Percentiles rank a stretch among this genome's conserved stretches.
These are phyloP conservation scores for Catalaphyllia jardinei DNA, from an alignment of 64 coral and sea anemone species.

Conservation along the genomic window DNA sequence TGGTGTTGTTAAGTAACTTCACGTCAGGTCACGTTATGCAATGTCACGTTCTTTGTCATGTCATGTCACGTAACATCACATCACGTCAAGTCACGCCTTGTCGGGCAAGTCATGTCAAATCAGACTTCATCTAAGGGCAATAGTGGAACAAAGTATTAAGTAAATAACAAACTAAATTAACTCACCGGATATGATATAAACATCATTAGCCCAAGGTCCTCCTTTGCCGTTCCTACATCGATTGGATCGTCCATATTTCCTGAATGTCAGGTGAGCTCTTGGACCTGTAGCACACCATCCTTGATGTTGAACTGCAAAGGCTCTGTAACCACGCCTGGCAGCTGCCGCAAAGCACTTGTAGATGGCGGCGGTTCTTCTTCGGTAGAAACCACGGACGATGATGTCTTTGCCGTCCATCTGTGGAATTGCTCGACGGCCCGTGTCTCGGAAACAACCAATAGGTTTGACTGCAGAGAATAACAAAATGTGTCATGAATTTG, in stretches of 20 bases:
- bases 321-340: not conserved
- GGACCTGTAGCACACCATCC: conserved; percentile 60
- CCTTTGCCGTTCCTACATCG: conserved; percentile 72
- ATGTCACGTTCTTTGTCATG: not conserved
- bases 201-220: conserved; percentile 68
- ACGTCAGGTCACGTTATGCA: not conserved
- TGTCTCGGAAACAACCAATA: conserved; percentile 40
- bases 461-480: not conserved
- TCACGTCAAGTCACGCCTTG: not conserved
- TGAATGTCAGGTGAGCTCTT: conserved; percentile 47
- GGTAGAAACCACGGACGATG: conserved; percentile 25
- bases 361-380: conserved; percentile 36
- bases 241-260: conserved; percentile 56
- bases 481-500: not conserved
- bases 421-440: conserved; percentile 8
- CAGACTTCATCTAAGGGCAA: not conserved
- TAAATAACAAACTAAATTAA: not conserved
- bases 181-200: conserved; percentile 57
- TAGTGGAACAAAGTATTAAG: not conserved
- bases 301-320: conserved; percentile 32
- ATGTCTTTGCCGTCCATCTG: conserved; percentile 31
- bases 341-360: not conserved
- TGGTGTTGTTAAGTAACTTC: not conserved
- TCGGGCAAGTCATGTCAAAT: not conserved
- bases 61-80: not conserved